Conservation (phyloP, 1,140 invertebrate genomes). For the Forficula auricularia region DNA sequence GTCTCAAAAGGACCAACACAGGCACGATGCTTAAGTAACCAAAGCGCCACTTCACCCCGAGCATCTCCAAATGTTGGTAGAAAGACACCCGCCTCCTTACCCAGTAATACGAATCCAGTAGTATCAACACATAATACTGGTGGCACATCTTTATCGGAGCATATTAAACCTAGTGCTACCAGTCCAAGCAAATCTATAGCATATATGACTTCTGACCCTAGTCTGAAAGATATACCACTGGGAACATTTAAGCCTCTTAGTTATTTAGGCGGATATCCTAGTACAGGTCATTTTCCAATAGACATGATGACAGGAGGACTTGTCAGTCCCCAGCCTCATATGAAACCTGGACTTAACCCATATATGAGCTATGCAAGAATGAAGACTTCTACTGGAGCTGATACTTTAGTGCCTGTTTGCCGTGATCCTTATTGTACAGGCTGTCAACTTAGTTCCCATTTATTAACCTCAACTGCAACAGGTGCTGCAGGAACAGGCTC, state of each 20-base stretch:
- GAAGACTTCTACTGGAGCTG: conserved; percentile 37
- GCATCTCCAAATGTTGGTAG: conserved; percentile 26
- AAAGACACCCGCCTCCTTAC: conserved; percentile 24
- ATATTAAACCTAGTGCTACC: no score
- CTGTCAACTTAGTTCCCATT: conserved; percentile 68
- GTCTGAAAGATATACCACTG: conserved; percentile 41
- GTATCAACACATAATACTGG: no score
- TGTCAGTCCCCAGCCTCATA: conserved; percentile 48
- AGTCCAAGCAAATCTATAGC: no score
- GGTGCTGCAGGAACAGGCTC: conserved; percentile 16
- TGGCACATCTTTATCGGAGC: no score
- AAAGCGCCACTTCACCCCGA: conserved; percentile 40
- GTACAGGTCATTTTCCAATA: conserved; percentile 38
- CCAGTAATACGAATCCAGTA: not conserved
- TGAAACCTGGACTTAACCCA: conserved; percentile 42
- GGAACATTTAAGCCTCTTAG: conserved; percentile 43
- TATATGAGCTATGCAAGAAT: conserved; percentile 53
- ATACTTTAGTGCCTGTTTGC: conserved; percentile 50
- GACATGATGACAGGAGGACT: conserved; percentile 52
- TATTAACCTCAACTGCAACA: conserved; percentile 28
- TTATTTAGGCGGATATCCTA: conserved; percentile 32
- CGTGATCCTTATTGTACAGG: conserved; percentile 82
- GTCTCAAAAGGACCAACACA: conserved; percentile 7
- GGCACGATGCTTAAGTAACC: conserved; percentile 36
- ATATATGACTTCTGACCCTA: conserved; percentile 27